Evolutionary conservation across 2,113 vertebrate genomes (phyloP), one percentile per base, ranked within the genome.

Genomic region (Helogale parvula): DNA sequence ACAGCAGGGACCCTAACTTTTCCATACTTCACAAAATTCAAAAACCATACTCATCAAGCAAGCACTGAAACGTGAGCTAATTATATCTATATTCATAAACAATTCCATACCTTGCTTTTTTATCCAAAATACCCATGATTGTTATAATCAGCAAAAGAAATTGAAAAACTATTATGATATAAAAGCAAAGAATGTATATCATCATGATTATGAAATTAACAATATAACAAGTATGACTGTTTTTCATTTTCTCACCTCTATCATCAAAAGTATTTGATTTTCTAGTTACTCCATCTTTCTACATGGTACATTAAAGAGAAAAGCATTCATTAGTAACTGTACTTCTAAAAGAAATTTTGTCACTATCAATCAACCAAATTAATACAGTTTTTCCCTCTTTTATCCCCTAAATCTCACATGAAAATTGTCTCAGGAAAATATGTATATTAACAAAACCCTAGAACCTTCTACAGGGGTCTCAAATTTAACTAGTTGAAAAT

Each of bases 161-260:
- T 74, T 90, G 27, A 85, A 90, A 96, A 92, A 45, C 31, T n/a
- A 29, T 38, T 38, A n/a, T 8, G n/a, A 65, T 50, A 35, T 92
- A 89, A 66, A 54, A 52, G 52, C 14, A 52, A 52, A 13, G 12
- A 54, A 54, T 60, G 23, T 23, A 60, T 21, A 23, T 41, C 41
- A 21, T 14, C 25, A 60, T 27, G 81, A 54, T 33, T 69, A 52
- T 82, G 10, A 76, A 65, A n/a, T 83, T 83, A 86, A 57, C 21
- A 87, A 63, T 31, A 50, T 41, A 57, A 87, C 13, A 45, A 72
- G 45, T 57, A 71, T 38, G 2, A 91, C 11, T 82, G 14, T 68
- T 95, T 35, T 95, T 47, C 2, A 86, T 69, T 93, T 83, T 92
- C 98, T 98, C 96, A 98, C 98, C 98, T 98, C 7, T 96, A 1